Conservation (phyloP, 2,797 vertebrate genomes). For the Anabacerthia variegaticeps region DNA sequence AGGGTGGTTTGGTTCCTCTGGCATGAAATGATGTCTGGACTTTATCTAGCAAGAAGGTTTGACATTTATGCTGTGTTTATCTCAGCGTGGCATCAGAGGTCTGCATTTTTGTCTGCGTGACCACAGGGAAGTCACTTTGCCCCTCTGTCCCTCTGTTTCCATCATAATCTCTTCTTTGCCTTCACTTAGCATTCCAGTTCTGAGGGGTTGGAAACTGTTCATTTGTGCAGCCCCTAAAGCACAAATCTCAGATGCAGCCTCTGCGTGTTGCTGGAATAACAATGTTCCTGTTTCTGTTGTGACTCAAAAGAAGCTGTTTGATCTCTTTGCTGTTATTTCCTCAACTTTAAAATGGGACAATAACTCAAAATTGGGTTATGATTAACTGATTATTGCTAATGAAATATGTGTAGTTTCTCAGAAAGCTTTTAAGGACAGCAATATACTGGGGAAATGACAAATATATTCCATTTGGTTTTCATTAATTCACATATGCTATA, state of each 20-base stretch:
- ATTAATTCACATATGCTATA: not conserved
- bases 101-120: conserved; percentile 13
- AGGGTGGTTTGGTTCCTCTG: not conserved
- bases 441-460: not conserved
- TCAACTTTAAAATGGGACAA: not conserved
- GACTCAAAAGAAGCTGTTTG: not conserved
- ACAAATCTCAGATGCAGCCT: not conserved
- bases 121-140: not conserved
- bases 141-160: not conserved
- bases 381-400: not conserved
- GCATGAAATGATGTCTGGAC: not conserved
- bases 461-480: not conserved
- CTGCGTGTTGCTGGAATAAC: not conserved
- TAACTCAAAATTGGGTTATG: not conserved
- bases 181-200: not conserved
- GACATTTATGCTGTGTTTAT: conserved; percentile 17
- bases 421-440: not conserved
- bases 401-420: not conserved
- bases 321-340: not conserved
- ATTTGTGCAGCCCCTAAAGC: not conserved
- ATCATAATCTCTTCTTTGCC: not conserved
- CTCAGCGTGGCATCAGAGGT: conserved; percentile 10
- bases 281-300: not conserved
- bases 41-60: conserved; percentile 22
- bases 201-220: not conserved